A percentile compares a stretch with the other conserved stretches of the same genome.
These are phyloP conservation scores for Drosophila infuscata DNA, from an alignment of 2,888 invertebrate genomes.

Conservation along the genomic window DNA sequence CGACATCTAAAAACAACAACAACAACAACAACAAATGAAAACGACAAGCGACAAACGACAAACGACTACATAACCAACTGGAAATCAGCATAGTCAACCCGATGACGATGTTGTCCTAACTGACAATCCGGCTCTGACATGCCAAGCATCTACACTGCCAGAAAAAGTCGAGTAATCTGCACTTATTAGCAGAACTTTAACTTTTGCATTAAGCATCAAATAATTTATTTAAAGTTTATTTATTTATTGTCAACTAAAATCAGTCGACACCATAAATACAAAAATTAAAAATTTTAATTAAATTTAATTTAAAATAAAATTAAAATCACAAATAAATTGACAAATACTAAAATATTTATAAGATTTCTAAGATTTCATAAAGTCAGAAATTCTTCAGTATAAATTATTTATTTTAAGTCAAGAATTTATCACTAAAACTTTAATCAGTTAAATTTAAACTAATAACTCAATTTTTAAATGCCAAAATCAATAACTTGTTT, in stretches of 20 bases:
- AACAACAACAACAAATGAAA: constrained; percentile 1
- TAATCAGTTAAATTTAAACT: no score
- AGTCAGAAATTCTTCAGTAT: neutral
- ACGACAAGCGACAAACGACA: neutral
- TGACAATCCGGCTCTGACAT: constrained; percentile 31
- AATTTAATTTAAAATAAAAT: no score
- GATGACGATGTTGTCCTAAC: constrained; percentile 48
- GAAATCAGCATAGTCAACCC: constrained; percentile 53
- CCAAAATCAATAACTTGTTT: neutral
- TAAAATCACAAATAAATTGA: no score
- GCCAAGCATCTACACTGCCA: constrained; percentile 10
- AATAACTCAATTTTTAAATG: neutral
- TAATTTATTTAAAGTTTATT: neutral
- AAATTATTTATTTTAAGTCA: neutral
- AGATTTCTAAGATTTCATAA: no score
- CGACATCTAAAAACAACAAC: constrained; percentile 23
- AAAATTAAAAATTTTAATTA: no score
- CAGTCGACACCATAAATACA: no score
- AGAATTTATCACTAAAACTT: no score
- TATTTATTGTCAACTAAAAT: no score
- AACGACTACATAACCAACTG: constrained; percentile 42
- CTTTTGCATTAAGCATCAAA: neutral
- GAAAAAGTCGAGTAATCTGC: neutral
- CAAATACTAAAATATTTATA: no score
- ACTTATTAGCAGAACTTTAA: neutral